These are phyloP conservation scores for Notoglanidium macrostoma DNA, from an alignment of 2,797 vertebrate species.

Conservation along the genomic window DNA sequence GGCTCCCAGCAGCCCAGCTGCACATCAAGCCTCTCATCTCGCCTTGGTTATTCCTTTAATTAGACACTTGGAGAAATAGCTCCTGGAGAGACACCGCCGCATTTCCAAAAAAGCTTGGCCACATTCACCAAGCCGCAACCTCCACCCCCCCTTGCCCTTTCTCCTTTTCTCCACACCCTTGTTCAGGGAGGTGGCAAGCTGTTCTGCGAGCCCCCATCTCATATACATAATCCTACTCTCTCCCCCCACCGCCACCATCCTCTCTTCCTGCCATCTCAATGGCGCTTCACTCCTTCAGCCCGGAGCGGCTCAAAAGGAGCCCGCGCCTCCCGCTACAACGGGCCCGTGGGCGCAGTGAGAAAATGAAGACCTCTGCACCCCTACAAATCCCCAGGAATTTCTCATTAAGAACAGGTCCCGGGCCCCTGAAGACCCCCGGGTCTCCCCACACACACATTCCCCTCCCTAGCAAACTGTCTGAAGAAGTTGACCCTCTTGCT, in stretches of 20 bases:
- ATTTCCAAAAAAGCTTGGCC: slow-evolving; percentile 49
- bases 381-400: slow-evolving; percentile 83
- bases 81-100: slow-evolving; percentile 45
- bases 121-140: slow-evolving; percentile 40
- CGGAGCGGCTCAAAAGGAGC: slow-evolving; percentile 69
- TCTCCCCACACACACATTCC: slow-evolving; percentile 44
- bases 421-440: slow-evolving; percentile 68
- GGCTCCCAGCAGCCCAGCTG: slow-evolving; percentile 65
- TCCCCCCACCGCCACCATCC: slow-evolving; percentile 36
- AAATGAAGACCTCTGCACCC: slow-evolving; percentile 84
- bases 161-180: slow-evolving; percentile 33
- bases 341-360: slow-evolving; percentile 78
- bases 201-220: slow-evolving; percentile 59
- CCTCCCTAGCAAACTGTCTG: slow-evolving; percentile 45
- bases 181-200: slow-evolving; percentile 63
- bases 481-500: slow-evolving; percentile 70
- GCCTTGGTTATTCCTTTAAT: slow-evolving; percentile 66
- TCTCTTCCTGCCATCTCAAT: slow-evolving; percentile 66
- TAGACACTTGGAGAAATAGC: slow-evolving; percentile 64
- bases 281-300: slow-evolving; percentile 63
- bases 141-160: slow-evolving; percentile 7
- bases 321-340: slow-evolving; percentile 66
- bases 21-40: slow-evolving; percentile 58
- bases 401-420: slow-evolving; percentile 77
- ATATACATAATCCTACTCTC: slow-evolving; percentile 75